A percentile compares a stretch with the other conserved stretches of the same genome.
Conservation (phyloP, 2,113 vertebrate species). For the Barnardius zonarius region DNA sequence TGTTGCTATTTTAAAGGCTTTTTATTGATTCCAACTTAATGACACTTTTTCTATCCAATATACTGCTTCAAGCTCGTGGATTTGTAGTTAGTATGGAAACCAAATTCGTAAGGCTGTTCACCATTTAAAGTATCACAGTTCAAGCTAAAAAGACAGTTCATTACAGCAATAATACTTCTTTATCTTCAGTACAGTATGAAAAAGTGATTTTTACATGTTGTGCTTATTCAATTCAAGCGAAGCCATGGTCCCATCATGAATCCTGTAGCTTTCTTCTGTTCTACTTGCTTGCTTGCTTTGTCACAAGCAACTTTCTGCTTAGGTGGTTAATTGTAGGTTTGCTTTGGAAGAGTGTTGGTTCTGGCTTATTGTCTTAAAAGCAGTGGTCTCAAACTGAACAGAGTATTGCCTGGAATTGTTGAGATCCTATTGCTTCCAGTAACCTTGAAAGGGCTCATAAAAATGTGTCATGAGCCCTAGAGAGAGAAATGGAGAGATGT, state of each 20-base stretch:
- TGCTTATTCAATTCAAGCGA: background rate
- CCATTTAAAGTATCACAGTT: background rate
- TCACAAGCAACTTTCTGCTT: background rate
- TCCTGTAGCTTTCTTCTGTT: background rate
- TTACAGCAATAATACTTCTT: background rate
- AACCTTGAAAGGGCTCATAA: background rate
- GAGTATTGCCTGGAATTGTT: background rate
- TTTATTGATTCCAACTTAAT: background rate
- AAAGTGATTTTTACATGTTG: background rate
- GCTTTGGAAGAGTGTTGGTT: background rate
- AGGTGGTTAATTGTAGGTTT: background rate
- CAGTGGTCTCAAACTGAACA: background rate
- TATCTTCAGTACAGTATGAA: background rate
- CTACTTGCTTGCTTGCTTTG: background rate
- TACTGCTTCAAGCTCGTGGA: background rate
- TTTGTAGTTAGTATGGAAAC: background rate
- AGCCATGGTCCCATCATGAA: background rate
- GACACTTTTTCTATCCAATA: background rate
- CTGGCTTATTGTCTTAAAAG: background rate
- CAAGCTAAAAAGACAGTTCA: background rate
- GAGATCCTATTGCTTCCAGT: background rate
- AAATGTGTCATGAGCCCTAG: background rate
- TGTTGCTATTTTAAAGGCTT: background rate
- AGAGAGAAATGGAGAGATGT: background rate
- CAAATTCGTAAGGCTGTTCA: background rate